Evolutionary conservation across 1,140 invertebrate species (phyloP).

Genomic region (Thalassaphorura encarpata): DNA sequence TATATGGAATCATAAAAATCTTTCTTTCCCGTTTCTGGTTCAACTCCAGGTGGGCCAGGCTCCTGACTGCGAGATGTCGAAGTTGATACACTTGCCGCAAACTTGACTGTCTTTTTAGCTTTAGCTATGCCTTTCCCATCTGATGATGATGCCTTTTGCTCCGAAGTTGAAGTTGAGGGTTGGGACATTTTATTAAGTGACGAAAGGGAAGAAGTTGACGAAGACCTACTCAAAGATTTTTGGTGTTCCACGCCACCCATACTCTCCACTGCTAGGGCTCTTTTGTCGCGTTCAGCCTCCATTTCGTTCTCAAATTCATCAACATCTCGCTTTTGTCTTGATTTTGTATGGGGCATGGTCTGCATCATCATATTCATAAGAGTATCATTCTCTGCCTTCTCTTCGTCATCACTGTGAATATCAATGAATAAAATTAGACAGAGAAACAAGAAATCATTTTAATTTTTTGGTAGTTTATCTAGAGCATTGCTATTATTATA

Average conservation of each 20-base stretch:
- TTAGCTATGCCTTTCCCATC: not conserved
- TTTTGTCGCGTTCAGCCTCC: slow-evolving; percentile 27
- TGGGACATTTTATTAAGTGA: slow-evolving; percentile 15
- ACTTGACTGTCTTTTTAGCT: slow-evolving; percentile 4
- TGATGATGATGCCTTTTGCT: not conserved
- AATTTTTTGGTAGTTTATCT: not conserved
- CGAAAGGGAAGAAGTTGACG: slow-evolving; percentile 22
- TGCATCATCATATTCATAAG: slow-evolving; percentile 20
- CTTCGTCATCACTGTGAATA: slow-evolving; percentile 28
- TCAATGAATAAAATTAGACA: not conserved
- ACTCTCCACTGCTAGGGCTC: slow-evolving; percentile 22
- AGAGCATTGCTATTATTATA: not conserved
- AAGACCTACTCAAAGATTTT: slow-evolving; percentile 26
- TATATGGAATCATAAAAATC: slow-evolving; percentile 41
- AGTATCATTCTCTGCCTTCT: slow-evolving; percentile 12
- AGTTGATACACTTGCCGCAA: not conserved
- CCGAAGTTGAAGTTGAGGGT: not conserved
- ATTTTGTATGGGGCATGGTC: not conserved
- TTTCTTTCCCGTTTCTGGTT: slow-evolving; percentile 3
- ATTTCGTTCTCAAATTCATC: slow-evolving; percentile 32
- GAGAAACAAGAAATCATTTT: not conserved
- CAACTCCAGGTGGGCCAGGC: not conserved
- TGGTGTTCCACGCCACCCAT: slow-evolving; percentile 29
- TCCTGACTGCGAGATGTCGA: not conserved
- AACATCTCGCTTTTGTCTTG: slow-evolving; percentile 11